Base-by-base conservation (phyloP, 2,888 invertebrate genomes). In the Gymnosoma rotundatum region DNA sequence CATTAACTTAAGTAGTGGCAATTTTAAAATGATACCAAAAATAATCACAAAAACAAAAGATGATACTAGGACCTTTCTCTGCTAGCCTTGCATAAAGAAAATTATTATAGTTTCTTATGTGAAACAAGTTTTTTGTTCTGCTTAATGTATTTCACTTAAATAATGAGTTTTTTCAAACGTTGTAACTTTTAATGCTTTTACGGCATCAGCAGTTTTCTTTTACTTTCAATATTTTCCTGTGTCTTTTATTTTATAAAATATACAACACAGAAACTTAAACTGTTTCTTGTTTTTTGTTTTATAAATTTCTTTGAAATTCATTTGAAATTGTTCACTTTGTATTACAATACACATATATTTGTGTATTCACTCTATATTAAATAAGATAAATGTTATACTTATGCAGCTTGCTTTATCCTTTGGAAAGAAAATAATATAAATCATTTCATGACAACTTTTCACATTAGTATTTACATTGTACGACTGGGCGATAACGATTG, bases 371-470 rank as follows among this genome's bases (percentile, higher is more conserved):
- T 32, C 18, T 12, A 0, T n/a, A 61, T 20, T 10, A 73, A 42
- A 61, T 74, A 12, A 48, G 60, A 20, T 36, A 76, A 67, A 66
- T 75, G 32, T 38, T 66, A 72, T 25, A 45, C 6, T 72, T 36
- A 20, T n/a, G 45, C 2, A 73, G 54, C 45, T 60, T 67, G 50
- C 25, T 36, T 60, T 48, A 48, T 70, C 9, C 18, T 48, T 58
- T 32, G n/a, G 10, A 70, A 18, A 14, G 16, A 4, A 42, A 16
- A 6, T 42, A 58, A 58, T 18, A 25, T 76, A 76, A 67, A 76
- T 76, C 69, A 69, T 61, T 69, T 52, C 16, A 78, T 69, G 61
- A 78, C 60, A 69, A 58, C 58, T 50, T 14, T 63, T 36, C 58
- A 10, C 58, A 58, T 16, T 20, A 50, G 36, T 48, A 58, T 45